Evolutionary conservation across 2,797 vertebrate genomes (phyloP).

Genomic region (Orestias chungarensis): DNA sequence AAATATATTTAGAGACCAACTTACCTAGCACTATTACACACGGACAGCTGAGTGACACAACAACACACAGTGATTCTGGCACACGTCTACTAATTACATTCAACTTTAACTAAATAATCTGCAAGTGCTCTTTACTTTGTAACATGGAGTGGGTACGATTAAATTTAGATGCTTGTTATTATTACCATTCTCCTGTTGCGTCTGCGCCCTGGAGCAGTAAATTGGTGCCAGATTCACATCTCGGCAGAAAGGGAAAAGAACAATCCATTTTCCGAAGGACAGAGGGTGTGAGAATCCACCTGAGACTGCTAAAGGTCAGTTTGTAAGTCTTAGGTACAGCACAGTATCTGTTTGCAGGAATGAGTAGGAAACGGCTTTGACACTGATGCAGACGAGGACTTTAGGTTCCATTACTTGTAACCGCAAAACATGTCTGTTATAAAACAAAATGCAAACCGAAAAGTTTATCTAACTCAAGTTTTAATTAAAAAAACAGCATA

Average conservation of each 20-base stretch:
- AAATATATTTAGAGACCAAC: background rate
- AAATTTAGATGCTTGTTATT: conserved; percentile 37
- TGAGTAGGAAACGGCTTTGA: conserved; percentile 11
- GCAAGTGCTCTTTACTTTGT: conserved; percentile 5
- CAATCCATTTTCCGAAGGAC: conserved; percentile 67
- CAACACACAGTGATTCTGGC: conserved; percentile 11
- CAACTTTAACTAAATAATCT: conserved; percentile 8
- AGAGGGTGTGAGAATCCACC: conserved; percentile 54
- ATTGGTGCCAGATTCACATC: conserved; percentile 50
- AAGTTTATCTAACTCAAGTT: background rate
- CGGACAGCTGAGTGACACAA: background rate
- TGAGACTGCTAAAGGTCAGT: conserved; percentile 71
- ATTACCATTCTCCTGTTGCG: conserved; percentile 21
- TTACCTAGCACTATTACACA: background rate
- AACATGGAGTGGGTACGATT: conserved; percentile 17
- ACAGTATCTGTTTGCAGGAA: conserved; percentile 35
- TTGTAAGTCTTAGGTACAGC: conserved; percentile 44
- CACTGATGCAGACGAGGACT: conserved; percentile 29
- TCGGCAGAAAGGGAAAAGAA: conserved; percentile 52
- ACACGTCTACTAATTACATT: conserved; percentile 34
- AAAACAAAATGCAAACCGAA: background rate
- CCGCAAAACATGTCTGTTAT: background rate
- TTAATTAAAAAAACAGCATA: too few species aligned
- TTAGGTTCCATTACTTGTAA: conserved; percentile 10
- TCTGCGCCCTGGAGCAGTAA: conserved; percentile 32